Conservation (phyloP, 2,888 invertebrate species). For the Sesia apiformis region DNA sequence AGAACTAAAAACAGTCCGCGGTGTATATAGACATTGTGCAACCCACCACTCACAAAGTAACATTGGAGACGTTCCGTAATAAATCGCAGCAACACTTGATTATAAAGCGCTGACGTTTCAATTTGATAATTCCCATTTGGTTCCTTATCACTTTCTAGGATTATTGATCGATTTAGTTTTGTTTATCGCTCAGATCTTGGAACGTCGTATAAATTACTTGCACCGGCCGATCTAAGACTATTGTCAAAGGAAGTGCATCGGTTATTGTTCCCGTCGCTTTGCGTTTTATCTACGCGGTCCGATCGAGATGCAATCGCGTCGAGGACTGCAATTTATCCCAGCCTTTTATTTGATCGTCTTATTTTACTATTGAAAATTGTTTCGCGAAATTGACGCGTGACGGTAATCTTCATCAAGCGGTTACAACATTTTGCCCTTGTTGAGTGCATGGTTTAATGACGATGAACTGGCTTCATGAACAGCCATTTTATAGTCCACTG, state of each 20-base stretch:
- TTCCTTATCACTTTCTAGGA: conserved; percentile 54
- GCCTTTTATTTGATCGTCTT: conserved; percentile 45
- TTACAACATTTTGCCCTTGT: too few relatives aligned
- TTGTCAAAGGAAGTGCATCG: conserved; percentile 70
- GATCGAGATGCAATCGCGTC: conserved; percentile 36
- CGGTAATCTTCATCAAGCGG: too few relatives aligned
- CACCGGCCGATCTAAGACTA: conserved; percentile 29
- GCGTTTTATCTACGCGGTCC: conserved; percentile 45
- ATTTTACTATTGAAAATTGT: conserved; percentile 55
- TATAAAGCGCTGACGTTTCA: conserved; percentile 54
- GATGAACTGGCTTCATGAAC: too few relatives aligned
- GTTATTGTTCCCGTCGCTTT: conserved; percentile 64
- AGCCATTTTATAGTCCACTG: too few relatives aligned
- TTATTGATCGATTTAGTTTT: conserved; percentile 60
- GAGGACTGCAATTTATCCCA: conserved; percentile 51
- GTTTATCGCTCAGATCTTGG: conserved; percentile 54
- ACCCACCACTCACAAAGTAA: background rate
- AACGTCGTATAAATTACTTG: conserved; percentile 49
- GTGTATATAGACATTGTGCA: background rate
- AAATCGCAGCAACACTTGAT: conserved; percentile 32
- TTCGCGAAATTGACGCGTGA: conserved; percentile 12
- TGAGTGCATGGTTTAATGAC: too few relatives aligned
- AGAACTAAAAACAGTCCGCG: too few relatives aligned
- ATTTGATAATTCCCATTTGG: conserved; percentile 45
- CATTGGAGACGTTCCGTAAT: conserved; percentile 12